Percentiles rank a stretch among this genome's conserved stretches.
phyloP scores from a whole-genome alignment of 1,140 invertebrate genomes.

The Lanistes nyassanus region DNA sequence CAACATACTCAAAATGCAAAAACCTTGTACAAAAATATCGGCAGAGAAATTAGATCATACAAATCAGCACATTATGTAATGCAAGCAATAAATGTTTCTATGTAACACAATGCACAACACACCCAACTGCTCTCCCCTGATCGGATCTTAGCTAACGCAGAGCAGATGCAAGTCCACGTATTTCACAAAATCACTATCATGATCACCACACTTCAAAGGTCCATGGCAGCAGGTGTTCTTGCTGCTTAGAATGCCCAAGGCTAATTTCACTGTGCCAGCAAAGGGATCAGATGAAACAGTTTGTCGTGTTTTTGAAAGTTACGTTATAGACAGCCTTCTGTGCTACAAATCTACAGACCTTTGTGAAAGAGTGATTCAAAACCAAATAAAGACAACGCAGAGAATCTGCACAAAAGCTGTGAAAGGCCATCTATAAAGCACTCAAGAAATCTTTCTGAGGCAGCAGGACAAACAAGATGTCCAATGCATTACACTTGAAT shows the following conservation, averaged over 20 bases:
- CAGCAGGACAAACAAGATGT: background rate
- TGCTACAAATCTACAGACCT: background rate
- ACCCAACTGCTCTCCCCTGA: too few relatives aligned
- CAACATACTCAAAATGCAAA: too few relatives aligned
- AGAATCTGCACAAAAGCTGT: background rate
- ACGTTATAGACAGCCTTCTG: background rate
- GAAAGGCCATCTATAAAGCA: background rate
- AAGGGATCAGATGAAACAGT: background rate
- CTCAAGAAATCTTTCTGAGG: background rate
- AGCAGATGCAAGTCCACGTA: too few relatives aligned
- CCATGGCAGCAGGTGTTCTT: background rate
- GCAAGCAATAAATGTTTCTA: too few relatives aligned
- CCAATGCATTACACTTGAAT: background rate
- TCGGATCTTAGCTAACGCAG: too few relatives aligned
- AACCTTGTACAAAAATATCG: too few relatives aligned
- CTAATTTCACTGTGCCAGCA: background rate
- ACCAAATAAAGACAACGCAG: background rate
- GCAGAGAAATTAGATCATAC: too few relatives aligned
- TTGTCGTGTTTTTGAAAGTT: background rate
- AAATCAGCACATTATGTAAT: too few relatives aligned
- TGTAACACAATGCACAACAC: too few relatives aligned
- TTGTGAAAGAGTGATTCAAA: too few relatives aligned
- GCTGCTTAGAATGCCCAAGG: background rate
- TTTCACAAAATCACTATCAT: too few relatives aligned
- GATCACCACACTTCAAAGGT: background rate